phyloP scores from a whole-genome alignment of 2,888 invertebrate genomes.

The Xanthia togata region DNA sequence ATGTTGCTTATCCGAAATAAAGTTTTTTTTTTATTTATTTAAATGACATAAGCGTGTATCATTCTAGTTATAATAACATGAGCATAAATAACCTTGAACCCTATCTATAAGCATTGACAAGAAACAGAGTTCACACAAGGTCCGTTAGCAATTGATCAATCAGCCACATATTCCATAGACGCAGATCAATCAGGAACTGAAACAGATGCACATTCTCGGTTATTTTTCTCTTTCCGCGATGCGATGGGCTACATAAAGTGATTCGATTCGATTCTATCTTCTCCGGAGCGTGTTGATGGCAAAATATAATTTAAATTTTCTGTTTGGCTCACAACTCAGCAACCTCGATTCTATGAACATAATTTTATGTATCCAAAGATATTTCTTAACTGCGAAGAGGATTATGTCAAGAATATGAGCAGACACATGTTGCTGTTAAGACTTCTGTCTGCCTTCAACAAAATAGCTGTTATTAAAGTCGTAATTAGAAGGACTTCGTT shows the following conservation, averaged over 20 bases:
- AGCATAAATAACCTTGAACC: constrained; percentile 36
- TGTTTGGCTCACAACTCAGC: no score
- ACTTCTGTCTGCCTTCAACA: neutral
- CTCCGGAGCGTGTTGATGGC: no score
- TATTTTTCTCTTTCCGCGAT: neutral
- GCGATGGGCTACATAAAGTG: neutral
- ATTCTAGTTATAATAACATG: neutral
- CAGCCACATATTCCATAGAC: constrained; percentile 18
- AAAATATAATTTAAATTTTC: no score
- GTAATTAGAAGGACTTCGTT: no score
- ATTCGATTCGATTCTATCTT: neutral
- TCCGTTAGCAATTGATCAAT: constrained; percentile 48
- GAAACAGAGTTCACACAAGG: constrained; percentile 20
- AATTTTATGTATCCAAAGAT: neutral
- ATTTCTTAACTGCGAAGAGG: no score
- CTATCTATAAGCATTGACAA: constrained; percentile 1
- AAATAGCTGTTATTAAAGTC: neutral
- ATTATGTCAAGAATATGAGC: neutral
- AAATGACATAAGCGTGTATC: no score
- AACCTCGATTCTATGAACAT: neutral
- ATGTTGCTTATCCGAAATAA: no score
- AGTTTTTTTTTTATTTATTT: no score
- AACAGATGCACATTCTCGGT: neutral
- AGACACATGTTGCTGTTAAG: neutral
- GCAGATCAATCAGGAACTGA: constrained; percentile 20